Base-by-base conservation (phyloP, 2,797 vertebrate genomes). In the Tragopan temminckii region DNA sequence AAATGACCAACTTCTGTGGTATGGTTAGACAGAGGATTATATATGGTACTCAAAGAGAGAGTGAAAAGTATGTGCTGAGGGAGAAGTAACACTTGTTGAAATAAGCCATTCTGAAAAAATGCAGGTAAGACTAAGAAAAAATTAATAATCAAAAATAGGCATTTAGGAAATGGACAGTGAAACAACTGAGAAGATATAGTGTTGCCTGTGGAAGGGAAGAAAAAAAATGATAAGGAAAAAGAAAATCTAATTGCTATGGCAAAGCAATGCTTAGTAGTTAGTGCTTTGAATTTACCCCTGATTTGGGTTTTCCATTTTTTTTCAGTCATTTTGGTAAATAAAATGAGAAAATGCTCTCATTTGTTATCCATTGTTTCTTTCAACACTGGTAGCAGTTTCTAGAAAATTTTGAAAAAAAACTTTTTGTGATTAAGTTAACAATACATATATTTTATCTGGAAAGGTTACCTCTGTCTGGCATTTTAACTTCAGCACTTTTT, bases 401-500 rank as follows among this genome's bases (percentile, higher is more conserved):
- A 82, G 66, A 33, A 86, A 89, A 76, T 69, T 87, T 64, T 71
- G 72, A 85, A 83, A 58, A 58, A 88, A 78, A 94, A 80, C 59
- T 79, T 17, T 55, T 85, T 91, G 46, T 67, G 92, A 85, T 71
- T 43, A 85, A 85, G 52, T 81, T 94, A 88, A 69, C 93, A 95
- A 85, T 71, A 76, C 19, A 52, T 68, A 14, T 74, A 88, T 93
- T 85, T 93, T 92, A 85, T 50, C 23, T 89, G 59, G 42, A 92
- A 91, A 93, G 43, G 57, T 79, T 94, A 81, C 68, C 77, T 46
- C 62, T 85, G 36, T 81, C 84, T 90, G 89, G 31, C n/a, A 90
- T 93, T 96, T 95, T 94, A 91, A 94, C 91, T 94, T 87, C 53
- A 27, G 33, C 42, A 71, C 21, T 8, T 68, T 45, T 77, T 88